Conservation (phyloP, 2,888 invertebrate genomes). For the Polyploca ridens region DNA sequence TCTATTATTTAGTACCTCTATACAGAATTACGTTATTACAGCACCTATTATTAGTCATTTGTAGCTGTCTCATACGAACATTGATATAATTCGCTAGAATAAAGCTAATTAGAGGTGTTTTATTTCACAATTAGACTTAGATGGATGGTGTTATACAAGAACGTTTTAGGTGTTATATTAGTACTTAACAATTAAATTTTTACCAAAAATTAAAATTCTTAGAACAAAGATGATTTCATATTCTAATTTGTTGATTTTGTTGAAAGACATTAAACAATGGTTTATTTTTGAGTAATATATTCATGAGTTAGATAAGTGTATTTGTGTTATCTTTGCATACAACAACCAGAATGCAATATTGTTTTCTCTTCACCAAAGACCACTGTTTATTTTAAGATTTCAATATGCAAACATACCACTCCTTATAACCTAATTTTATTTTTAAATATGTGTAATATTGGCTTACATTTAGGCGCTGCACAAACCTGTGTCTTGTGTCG, state of each 20-base stretch:
- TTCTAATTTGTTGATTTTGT: constrained; percentile 60
- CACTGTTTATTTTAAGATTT: constrained; percentile 13
- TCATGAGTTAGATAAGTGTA: constrained; percentile 52
- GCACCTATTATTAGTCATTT: constrained; percentile 33
- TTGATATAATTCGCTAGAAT: constrained; percentile 26
- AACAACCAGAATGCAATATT: constrained; percentile 31
- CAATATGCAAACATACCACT: neutral
- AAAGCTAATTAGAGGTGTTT: constrained; percentile 48
- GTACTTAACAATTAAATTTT: constrained; percentile 75
- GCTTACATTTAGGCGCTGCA: too few species aligned
- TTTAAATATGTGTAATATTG: constrained; percentile 3
- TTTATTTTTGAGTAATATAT: constrained; percentile 72
- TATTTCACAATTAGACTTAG: constrained; percentile 70
- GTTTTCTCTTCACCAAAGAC: constrained; percentile 72
- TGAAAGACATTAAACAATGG: constrained; percentile 50
- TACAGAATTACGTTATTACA: constrained; percentile 39
- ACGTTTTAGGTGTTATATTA: constrained; percentile 38
- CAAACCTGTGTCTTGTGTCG: too few species aligned
- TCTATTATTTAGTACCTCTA: constrained; percentile 50
- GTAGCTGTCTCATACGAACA: constrained; percentile 13
- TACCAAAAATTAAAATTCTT: constrained; percentile 74
- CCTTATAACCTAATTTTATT: neutral
- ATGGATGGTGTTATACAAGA: constrained; percentile 54
- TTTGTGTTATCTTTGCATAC: constrained; percentile 37
- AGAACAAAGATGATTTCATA: constrained; percentile 73